Percentiles rank a stretch among this genome's conserved stretches.
These are phyloP conservation scores for Smittia aterrima DNA, from an alignment of 2,888 invertebrate genomes.

Conservation along the genomic window DNA sequence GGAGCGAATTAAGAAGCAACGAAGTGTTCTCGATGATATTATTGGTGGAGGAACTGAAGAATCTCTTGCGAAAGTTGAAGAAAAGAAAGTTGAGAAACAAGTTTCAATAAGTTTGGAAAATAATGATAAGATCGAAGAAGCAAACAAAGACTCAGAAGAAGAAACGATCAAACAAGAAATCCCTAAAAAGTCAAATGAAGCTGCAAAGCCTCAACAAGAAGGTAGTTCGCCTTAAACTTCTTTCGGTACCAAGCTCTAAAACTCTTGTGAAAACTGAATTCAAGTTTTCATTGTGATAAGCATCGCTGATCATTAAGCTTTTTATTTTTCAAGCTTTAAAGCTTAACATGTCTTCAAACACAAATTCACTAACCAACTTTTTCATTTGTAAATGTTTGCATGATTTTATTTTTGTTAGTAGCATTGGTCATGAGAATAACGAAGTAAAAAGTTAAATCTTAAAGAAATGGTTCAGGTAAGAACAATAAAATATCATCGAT, in stretches of 20 bases:
- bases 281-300: not conserved
- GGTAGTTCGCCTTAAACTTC: not conserved
- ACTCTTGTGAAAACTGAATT: not conserved
- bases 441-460: not conserved
- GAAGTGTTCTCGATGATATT: slow-evolving; percentile 69
- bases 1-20: slow-evolving; percentile 64
- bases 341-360: not conserved
- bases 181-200: not conserved
- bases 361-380: not conserved
- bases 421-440: slow-evolving; percentile 8
- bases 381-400: not conserved
- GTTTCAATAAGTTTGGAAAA: slow-evolving; percentile 50
- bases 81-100: not conserved
- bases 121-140: slow-evolving; percentile 51
- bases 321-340: not conserved
- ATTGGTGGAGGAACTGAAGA: slow-evolving; percentile 57
- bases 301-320: not conserved
- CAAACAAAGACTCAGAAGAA: not conserved
- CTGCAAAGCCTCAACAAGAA: not conserved
- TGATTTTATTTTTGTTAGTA: not conserved
- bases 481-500: not conserved
- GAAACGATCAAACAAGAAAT: not conserved
- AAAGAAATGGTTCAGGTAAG: slow-evolving; percentile 14
- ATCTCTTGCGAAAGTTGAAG: not conserved
- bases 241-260: not conserved